Conservation (phyloP, 2,113 vertebrate genomes). For the Tragelaphus scriptus region DNA sequence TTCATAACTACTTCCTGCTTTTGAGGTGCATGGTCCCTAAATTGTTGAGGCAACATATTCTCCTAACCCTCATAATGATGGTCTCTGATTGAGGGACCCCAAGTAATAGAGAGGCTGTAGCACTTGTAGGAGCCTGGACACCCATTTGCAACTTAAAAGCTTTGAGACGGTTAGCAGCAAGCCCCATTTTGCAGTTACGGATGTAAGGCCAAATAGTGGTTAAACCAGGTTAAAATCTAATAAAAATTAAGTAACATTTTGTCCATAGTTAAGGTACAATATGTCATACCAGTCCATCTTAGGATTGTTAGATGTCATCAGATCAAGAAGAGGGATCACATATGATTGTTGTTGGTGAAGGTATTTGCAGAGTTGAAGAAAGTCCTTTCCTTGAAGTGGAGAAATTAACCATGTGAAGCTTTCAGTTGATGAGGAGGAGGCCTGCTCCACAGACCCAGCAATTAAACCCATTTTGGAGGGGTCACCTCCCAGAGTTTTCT, state of each 20-base stretch:
- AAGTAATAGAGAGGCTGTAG: not conserved
- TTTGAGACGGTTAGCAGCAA: not conserved
- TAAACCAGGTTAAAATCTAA: not conserved
- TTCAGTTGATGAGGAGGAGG: not conserved
- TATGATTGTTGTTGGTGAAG: not conserved
- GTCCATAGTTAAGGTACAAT: not conserved
- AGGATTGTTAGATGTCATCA: not conserved
- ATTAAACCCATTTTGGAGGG: not conserved
- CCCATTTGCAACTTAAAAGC: not conserved
- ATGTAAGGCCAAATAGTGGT: not conserved
- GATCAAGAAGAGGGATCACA: not conserved
- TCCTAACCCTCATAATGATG: not conserved
- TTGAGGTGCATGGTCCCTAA: not conserved
- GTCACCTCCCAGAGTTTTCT: not conserved
- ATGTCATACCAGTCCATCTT: not conserved
- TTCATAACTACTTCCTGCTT: not conserved
- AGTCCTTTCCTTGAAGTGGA: not conserved
- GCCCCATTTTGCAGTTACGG: not conserved
- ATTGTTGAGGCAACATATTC: not conserved
- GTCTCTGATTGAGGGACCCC: not conserved
- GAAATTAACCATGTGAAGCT: not conserved
- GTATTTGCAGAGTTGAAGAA: not conserved
- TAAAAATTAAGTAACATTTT: not conserved
- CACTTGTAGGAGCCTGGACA: not conserved
- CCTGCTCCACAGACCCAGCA: not conserved